phyloP scores from a whole-genome alignment of 2,888 invertebrate species.

The Rhaphigaster nebulosa region DNA sequence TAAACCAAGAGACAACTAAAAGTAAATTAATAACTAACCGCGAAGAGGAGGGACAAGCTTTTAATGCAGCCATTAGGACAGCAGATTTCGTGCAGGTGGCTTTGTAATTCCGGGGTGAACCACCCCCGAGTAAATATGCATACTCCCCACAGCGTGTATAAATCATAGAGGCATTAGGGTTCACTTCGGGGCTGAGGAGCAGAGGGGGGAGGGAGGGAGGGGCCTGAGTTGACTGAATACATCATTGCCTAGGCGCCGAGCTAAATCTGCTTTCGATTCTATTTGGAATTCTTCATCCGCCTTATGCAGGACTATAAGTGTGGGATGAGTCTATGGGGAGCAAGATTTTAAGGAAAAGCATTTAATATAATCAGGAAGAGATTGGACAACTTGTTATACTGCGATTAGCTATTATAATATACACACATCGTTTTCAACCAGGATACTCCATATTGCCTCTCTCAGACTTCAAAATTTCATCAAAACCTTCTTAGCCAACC shows the following conservation, averaged over 20 bases:
- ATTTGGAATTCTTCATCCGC: not conserved
- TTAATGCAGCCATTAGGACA: constrained; percentile 9
- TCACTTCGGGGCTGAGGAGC: not conserved
- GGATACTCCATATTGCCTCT: too few species aligned
- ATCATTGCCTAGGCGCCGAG: not conserved
- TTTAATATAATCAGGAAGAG: not conserved
- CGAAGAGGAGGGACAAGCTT: constrained; percentile 3
- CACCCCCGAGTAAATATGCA: constrained; percentile 8
- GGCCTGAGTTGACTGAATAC: constrained; percentile 16
- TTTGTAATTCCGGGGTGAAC: not conserved
- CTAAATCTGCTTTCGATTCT: constrained; percentile 26
- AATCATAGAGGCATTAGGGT: constrained; percentile 27
- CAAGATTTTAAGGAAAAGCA: not conserved
- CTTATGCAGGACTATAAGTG: not conserved
- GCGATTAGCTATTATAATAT: not conserved
- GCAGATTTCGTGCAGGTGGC: not conserved
- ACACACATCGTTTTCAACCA: too few species aligned
- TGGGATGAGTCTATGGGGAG: not conserved
- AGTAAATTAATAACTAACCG: constrained; percentile 29
- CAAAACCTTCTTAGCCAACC: too few species aligned
- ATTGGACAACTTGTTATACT: not conserved
- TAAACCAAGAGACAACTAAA: constrained; percentile 19
- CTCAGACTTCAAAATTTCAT: too few species aligned
- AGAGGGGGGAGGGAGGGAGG: too few species aligned
- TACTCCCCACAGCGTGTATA: constrained; percentile 13